These are phyloP conservation scores for Scolopax bukidnonensis DNA, from an alignment of 2,797 vertebrate genomes.

Conservation along the genomic window DNA sequence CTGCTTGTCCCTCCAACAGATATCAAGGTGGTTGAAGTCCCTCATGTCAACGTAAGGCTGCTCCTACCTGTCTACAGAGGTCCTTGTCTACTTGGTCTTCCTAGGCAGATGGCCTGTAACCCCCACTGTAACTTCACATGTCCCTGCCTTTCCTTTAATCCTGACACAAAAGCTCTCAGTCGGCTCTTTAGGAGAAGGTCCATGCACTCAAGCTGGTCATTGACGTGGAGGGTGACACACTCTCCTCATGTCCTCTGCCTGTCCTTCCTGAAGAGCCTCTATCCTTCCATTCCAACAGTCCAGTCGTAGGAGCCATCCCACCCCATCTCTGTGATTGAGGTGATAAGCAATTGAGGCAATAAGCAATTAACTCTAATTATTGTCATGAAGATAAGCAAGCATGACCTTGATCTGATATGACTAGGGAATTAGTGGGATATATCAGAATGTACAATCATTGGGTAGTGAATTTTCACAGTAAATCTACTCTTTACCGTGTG, in stretches of 20 bases:
- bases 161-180: not conserved
- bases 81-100: not conserved
- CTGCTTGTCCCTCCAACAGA: not conserved
- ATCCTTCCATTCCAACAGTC: not conserved
- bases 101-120: not conserved
- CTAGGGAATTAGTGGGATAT: not conserved
- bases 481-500: not conserved
- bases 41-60: not conserved
- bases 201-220: not conserved
- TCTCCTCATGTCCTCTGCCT: not conserved
- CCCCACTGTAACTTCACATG: not conserved
- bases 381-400: not conserved
- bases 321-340: not conserved
- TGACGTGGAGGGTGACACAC: not conserved
- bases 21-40: not conserved
- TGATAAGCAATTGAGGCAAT: not conserved
- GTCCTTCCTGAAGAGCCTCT: not conserved
- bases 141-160: not conserved
- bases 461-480: not conserved
- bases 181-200: not conserved
- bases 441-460: not conserved
- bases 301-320: not conserved
- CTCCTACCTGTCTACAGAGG: not conserved
- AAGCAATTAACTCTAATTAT: slow-evolving; percentile 13
- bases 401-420: not conserved